These are phyloP conservation scores for Morone chrysops DNA, from an alignment of 2,113 vertebrate genomes.

Conservation along the genomic window DNA sequence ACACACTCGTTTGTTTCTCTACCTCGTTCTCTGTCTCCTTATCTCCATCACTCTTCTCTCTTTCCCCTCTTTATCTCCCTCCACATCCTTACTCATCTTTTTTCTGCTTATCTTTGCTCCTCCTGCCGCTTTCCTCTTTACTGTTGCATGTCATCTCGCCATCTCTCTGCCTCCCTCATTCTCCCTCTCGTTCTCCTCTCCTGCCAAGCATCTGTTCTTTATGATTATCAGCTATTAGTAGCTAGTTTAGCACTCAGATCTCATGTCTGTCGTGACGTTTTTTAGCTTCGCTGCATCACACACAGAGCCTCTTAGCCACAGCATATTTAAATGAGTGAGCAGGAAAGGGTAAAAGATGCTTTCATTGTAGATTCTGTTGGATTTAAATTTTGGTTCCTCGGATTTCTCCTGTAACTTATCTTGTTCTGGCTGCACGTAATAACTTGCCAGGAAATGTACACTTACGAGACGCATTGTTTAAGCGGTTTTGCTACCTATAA, in stretches of 20 bases:
- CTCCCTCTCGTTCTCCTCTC: constrained; percentile 35
- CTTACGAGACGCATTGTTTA: not conserved
- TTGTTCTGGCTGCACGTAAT: not conserved
- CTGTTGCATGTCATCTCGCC: constrained; percentile 18
- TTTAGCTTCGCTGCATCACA: constrained; percentile 9
- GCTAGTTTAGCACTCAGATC: constrained; percentile 59
- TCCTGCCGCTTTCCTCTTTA: constrained; percentile 22
- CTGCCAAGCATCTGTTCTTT: constrained; percentile 55
- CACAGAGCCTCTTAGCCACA: not conserved
- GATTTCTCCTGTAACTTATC: not conserved
- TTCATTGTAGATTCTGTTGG: not conserved
- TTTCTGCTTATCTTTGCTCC: constrained; percentile 62
- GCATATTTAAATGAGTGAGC: not conserved
- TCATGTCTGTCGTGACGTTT: constrained; percentile 15
- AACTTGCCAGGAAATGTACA: constrained; percentile 16
- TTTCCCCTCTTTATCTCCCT: constrained; percentile 60
- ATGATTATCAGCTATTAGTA: constrained; percentile 69
- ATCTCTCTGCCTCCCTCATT: constrained; percentile 34
- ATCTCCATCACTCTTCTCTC: constrained; percentile 73
- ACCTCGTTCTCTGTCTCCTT: constrained; percentile 66
- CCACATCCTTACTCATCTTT: constrained; percentile 65
- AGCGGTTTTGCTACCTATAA: not conserved
- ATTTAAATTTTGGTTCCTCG: not conserved
- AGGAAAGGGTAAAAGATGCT: not conserved
- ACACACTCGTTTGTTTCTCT: constrained; percentile 77